These are phyloP conservation scores for Nomia melanderi DNA, from an alignment of 1,140 invertebrate species.

Conservation along the genomic window DNA sequence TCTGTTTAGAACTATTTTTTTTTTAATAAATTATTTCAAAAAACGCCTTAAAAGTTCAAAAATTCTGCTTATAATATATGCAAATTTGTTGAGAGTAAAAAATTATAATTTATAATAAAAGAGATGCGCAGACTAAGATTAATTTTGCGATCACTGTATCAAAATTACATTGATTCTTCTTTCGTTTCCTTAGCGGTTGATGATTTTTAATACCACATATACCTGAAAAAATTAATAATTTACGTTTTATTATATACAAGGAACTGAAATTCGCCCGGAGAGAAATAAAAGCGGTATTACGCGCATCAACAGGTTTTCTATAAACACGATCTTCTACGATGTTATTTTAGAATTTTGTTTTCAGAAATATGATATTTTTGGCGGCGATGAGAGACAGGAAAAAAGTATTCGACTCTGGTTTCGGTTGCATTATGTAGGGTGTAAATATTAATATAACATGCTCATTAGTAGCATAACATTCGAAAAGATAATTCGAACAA, in stretches of 20 bases:
- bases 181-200: not conserved
- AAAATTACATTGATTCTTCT: not conserved
- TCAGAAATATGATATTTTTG: slow-evolving; percentile 37
- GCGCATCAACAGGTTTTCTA: not conserved
- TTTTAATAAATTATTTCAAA: slow-evolving; percentile 16
- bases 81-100: slow-evolving; percentile 3
- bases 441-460: not conserved
- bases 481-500: too few relatives aligned
- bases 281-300: not conserved
- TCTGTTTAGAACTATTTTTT: not conserved
- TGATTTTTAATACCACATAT: slow-evolving; percentile 12
- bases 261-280: not conserved
- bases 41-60: slow-evolving; percentile 25
- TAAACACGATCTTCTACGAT: not conserved
- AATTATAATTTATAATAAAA: slow-evolving; percentile 25
- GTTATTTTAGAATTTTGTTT: slow-evolving; percentile 44
- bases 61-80: not conserved
- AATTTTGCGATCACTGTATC: not conserved
- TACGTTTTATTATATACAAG: not conserved
- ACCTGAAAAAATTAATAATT: slow-evolving; percentile 34
- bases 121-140: not conserved
- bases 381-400: slow-evolving; percentile 9
- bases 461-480: not conserved
- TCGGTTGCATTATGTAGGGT: not conserved
- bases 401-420: not conserved